phyloP scores from a whole-genome alignment of 2,888 invertebrate species.

The Agapostemon virescens region DNA sequence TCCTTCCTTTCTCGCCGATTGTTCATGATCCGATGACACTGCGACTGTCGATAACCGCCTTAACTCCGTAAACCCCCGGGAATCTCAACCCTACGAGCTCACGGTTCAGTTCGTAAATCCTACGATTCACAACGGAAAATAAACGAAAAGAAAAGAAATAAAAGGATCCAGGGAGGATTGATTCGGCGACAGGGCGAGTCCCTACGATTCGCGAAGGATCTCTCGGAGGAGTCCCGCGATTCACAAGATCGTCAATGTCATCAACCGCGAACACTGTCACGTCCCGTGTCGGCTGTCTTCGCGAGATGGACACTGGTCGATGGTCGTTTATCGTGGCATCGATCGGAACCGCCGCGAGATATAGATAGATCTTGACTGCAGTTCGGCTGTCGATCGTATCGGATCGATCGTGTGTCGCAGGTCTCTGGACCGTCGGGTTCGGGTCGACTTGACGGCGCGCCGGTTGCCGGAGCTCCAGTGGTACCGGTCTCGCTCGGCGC shows the following conservation, averaged over 20 bases:
- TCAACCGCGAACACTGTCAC: constrained; percentile 2
- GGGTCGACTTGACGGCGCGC: constrained; percentile 19
- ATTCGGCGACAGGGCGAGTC: too few relatives aligned
- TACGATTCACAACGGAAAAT: too few relatives aligned
- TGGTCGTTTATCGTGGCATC: background rate
- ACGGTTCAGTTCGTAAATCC: background rate
- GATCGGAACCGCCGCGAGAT: background rate
- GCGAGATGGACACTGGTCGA: background rate
- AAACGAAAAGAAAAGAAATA: too few relatives aligned
- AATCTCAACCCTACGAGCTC: background rate
- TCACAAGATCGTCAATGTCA: constrained; percentile 1
- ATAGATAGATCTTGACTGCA: background rate
- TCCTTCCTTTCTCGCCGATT: background rate
- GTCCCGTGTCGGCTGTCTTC: background rate
- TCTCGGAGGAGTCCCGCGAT: background rate
- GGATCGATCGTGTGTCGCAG: constrained; percentile 8
- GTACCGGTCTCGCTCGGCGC: constrained; percentile 41
- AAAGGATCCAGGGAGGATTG: background rate
- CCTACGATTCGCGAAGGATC: background rate
- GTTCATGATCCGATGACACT: constrained; percentile 9
- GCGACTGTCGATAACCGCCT: background rate
- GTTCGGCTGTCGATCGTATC: background rate
- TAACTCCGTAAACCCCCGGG: background rate
- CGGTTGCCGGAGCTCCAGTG: constrained; percentile 28
- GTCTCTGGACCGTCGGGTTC: background rate